A percentile compares a stretch with the other conserved stretches of the same genome.
phyloP scores from a whole-genome alignment of 2,888 invertebrate species.

The Gandaritis pyraliata region DNA sequence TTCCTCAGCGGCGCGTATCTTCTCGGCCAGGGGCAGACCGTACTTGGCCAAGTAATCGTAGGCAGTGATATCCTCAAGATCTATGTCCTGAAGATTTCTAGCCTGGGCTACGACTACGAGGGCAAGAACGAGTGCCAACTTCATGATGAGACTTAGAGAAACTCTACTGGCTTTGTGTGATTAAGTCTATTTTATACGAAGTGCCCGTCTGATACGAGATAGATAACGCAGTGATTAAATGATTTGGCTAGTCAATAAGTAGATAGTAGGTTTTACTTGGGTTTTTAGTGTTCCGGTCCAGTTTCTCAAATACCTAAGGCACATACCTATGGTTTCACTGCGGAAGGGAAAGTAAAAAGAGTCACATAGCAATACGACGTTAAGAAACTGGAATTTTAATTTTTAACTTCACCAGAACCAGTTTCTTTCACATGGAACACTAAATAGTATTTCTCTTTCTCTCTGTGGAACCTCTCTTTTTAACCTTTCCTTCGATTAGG shows the following conservation, averaged over 20 bases:
- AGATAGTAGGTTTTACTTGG: not conserved
- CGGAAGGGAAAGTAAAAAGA: no score
- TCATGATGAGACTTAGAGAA: constrained; percentile 29
- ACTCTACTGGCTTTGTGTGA: not conserved
- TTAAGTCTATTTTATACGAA: constrained; percentile 14
- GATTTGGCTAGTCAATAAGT: not conserved
- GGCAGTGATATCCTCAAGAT: constrained; percentile 39
- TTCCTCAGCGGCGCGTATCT: constrained; percentile 48
- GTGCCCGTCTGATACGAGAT: not conserved
- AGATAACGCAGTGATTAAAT: constrained; percentile 6
- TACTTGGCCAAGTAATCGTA: constrained; percentile 51
- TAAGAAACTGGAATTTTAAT: no score
- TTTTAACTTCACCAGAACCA: no score
- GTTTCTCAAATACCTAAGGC: no score
- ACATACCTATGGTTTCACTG: no score
- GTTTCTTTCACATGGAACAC: no score
- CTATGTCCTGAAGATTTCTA: constrained; percentile 18
- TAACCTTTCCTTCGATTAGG: no score
- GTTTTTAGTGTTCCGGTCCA: no score
- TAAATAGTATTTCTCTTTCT: no score
- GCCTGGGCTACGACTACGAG: constrained; percentile 40
- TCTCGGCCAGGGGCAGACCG: constrained; percentile 50
- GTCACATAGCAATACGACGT: no score
- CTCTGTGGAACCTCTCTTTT: no score
- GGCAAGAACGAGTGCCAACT: constrained; percentile 33